phyloP scores from a whole-genome alignment of 2,797 vertebrate species.

The Lagorchestes hirsutus region DNA sequence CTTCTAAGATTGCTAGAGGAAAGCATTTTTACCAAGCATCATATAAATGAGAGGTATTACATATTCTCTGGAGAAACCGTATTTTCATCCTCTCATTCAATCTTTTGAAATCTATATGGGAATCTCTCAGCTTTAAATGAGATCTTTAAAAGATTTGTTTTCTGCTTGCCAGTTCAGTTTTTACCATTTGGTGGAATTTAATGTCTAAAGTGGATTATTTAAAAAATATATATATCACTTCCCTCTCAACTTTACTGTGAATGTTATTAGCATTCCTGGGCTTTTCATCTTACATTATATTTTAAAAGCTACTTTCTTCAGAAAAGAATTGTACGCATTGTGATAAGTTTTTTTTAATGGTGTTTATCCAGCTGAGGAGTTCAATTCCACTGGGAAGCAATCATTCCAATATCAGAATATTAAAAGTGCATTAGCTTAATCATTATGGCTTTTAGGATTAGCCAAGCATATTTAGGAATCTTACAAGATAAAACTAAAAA shows the following conservation, averaged over 20 bases:
- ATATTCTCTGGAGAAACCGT: neutral
- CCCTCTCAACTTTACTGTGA: neutral
- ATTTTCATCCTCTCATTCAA: neutral
- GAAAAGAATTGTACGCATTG: constrained; percentile 21
- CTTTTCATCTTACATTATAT: neutral
- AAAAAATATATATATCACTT: neutral
- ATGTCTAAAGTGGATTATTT: constrained; percentile 5
- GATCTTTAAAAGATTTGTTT: neutral
- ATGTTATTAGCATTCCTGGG: neutral
- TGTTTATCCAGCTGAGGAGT: neutral
- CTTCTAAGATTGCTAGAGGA: neutral
- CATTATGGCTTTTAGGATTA: neutral
- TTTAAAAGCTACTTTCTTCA: neutral
- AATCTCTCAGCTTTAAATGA: neutral
- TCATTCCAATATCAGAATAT: neutral
- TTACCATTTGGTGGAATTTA: neutral
- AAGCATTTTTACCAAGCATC: neutral
- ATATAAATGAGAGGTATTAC: neutral
- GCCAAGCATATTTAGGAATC: neutral
- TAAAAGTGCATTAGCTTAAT: neutral
- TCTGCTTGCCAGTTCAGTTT: neutral
- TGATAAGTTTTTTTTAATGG: constrained; percentile 4
- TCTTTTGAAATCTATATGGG: neutral
- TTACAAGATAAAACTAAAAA: neutral
- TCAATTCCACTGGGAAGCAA: neutral